These are phyloP conservation scores for Arrhopalites spinosus DNA, from an alignment of 2,888 invertebrate genomes.

Conservation along the genomic window DNA sequence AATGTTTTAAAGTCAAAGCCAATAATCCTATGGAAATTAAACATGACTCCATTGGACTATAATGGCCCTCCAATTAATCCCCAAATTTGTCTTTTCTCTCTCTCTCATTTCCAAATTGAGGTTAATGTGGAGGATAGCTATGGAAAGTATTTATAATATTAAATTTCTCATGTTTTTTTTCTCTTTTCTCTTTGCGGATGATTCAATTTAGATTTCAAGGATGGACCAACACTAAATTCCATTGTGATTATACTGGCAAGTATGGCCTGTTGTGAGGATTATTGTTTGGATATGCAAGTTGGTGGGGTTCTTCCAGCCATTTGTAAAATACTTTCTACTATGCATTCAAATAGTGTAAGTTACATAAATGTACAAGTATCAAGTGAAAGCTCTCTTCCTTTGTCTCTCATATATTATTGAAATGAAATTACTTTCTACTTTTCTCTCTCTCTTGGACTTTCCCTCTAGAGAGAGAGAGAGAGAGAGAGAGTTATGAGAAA, in stretches of 20 bases:
- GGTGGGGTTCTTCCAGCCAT: conserved; percentile 46
- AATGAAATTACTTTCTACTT: not conserved
- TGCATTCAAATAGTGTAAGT: conserved; percentile 22
- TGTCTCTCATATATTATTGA: not conserved
- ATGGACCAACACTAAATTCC: conserved; percentile 46
- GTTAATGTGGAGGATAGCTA: not conserved
- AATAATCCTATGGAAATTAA: conserved; percentile 6
- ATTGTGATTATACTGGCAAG: conserved; percentile 45
- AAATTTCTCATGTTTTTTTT: not conserved
- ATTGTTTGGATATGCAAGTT: conserved; percentile 40
- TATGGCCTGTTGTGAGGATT: conserved; percentile 47
- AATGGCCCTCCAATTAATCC: too few relatives aligned
- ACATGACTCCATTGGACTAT: not conserved
- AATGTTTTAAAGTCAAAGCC: not conserved
- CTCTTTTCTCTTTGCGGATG: not conserved
- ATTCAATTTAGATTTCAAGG: conserved; percentile 21
- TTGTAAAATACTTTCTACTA: conserved; percentile 39
- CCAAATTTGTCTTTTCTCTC: not conserved
- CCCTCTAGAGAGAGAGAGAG: not conserved
- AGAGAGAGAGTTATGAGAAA: not conserved
- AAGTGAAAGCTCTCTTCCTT: not conserved
- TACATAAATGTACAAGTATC: not conserved
- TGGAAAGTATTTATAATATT: not conserved
- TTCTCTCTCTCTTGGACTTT: not conserved
- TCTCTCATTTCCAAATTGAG: not conserved